Percentiles rank a stretch among this genome's conserved stretches.
These are phyloP conservation scores for Nicator chloris DNA, from an alignment of 2,113 vertebrate genomes.

Conservation along the genomic window DNA sequence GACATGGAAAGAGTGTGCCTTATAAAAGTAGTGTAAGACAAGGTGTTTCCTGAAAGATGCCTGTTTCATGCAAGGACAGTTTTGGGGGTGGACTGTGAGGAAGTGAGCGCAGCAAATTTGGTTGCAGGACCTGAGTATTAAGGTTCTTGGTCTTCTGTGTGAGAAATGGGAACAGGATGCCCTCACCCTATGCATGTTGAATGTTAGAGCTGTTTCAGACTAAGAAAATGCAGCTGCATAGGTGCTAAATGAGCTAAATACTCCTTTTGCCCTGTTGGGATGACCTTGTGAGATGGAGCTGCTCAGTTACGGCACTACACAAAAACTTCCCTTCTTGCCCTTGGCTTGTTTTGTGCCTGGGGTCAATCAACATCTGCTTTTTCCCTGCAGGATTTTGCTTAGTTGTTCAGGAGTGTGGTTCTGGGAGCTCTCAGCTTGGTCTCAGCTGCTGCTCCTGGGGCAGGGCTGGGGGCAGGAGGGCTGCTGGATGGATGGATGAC, in stretches of 20 bases:
- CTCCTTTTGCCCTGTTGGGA: background rate
- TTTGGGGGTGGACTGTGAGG: background rate
- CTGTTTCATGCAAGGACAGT: background rate
- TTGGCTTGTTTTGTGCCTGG: background rate
- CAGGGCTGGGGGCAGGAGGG: constrained; percentile 12
- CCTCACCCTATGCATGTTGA: background rate
- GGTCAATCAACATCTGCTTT: background rate
- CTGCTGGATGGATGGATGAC: background rate
- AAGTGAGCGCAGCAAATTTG: rapidly evolving
- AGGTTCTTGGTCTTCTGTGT: background rate
- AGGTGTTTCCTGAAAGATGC: background rate
- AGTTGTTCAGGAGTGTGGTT: background rate
- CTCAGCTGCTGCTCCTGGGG: background rate
- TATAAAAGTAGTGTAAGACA: background rate
- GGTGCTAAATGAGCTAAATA: background rate
- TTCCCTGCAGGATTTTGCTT: background rate
- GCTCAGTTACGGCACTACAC: background rate
- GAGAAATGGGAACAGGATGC: background rate
- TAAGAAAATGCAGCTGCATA: background rate
- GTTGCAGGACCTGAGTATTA: background rate
- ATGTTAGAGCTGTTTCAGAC: background rate
- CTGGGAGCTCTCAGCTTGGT: background rate
- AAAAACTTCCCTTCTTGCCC: background rate
- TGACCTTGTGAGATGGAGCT: background rate
- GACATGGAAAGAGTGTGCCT: background rate